Base-by-base conservation (phyloP, 2,113 vertebrate genomes). In the Heptranchias perlo region DNA sequence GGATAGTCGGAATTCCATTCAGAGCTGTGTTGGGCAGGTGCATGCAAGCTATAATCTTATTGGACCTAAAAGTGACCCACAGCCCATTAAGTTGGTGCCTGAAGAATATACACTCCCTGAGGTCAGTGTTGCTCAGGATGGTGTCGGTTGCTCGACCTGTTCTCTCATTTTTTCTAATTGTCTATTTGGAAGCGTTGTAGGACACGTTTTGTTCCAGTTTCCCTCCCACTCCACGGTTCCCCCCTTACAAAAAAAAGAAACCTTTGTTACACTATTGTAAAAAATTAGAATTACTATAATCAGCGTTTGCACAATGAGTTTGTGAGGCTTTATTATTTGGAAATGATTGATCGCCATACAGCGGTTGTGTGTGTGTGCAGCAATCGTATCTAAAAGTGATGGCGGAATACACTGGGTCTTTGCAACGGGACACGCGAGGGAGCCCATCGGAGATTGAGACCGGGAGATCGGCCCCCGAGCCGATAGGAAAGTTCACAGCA, bases 71-170 rank as follows among this genome's bases (percentile, higher is more conserved):
- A n/a, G 21, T 61, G 89, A 92, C 89, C 89, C 89, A 21, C 35
- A 93, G 89, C 58, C 58, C n/a, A 39, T 93, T 93, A 93, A 93
- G n/a, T 62, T 61, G 89, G 58, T 39, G 58, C 89, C 58, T 93
- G 58, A 25, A 93, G 58, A 93, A 93, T 62, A 18, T 62, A 44
- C 89, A n/a, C 89, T 39, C 89, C 89, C 89, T 93, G 89, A 39
- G 89, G 89, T 93, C 89, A 93, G 35, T 93, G n/a, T 92, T 92
- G 89, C 89, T n/a, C 54, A 92, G 89, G 89, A 35, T 92, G 89
- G 89, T 23, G 61, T 54, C 35, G 18, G 89, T 62, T 93, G 89
- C 16, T 61, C 35, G 89, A 64, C 89, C 89, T 62, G 89, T 39
- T 93, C 89, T 62, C 89, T 62, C 64, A 28, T 39, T 8, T 93